Conservation (phyloP, 1,140 invertebrate species). For the Lysiphlebus fabarum region DNA sequence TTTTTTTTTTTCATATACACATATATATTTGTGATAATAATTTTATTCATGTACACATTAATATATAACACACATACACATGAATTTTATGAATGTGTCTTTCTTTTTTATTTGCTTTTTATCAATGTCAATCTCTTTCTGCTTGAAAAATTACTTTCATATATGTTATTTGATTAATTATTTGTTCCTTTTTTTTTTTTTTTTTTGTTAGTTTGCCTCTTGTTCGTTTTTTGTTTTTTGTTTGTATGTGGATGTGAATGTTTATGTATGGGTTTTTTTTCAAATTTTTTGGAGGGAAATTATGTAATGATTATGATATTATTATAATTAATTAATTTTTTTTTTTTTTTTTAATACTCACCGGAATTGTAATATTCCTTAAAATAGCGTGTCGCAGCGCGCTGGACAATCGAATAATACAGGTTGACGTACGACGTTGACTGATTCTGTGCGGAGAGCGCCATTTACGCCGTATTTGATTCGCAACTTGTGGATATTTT, state of each 20-base stretch:
- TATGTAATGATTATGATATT: neutral
- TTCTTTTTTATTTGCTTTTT: neutral
- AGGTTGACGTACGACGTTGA: constrained; percentile 56
- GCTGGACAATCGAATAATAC: constrained; percentile 56
- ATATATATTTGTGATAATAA: too few species aligned
- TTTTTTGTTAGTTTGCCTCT: neutral
- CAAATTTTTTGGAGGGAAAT: too few species aligned
- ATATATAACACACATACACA: constrained; percentile 7
- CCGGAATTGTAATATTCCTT: constrained; percentile 58
- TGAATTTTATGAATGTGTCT: neutral
- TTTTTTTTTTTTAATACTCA: constrained; percentile 40
- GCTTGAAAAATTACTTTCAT: neutral
- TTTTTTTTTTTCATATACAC: too few species aligned
- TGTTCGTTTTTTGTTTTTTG: constrained; percentile 3
- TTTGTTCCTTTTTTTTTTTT: neutral
- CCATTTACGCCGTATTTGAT: constrained; percentile 48
- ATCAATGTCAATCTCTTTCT: neutral
- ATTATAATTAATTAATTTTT: constrained; percentile 3
- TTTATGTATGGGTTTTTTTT: too few species aligned
- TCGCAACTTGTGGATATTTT: too few species aligned
- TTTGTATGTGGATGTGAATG: too few species aligned
- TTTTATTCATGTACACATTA: neutral
- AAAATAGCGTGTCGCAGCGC: constrained; percentile 55
- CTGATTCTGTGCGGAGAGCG: constrained; percentile 56
- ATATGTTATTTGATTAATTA: constrained; percentile 4